Percentiles rank a stretch among this genome's conserved stretches.
Evolutionary conservation across 2,113 vertebrate species (phyloP).

Genomic region (Scophthalmus maximus): DNA sequence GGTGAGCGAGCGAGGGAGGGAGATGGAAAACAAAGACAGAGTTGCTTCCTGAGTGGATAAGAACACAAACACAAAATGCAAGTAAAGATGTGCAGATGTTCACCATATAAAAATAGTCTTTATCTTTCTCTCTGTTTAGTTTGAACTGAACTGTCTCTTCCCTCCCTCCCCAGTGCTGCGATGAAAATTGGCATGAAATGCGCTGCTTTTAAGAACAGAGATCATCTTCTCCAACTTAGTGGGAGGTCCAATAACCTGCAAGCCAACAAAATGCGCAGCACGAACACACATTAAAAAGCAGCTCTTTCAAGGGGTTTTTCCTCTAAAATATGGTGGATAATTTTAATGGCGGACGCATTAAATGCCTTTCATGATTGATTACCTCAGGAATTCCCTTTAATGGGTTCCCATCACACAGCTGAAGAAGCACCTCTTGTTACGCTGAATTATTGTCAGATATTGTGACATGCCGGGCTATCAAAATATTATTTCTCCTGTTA

Average conservation of each 20-base stretch:
- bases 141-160: slow-evolving; percentile 5
- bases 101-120: slow-evolving; percentile 1
- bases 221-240: slow-evolving; percentile 12
- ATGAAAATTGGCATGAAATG: slow-evolving; percentile 29
- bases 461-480: slow-evolving; percentile 52
- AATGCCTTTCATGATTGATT: slow-evolving; percentile 69
- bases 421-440: slow-evolving; percentile 51
- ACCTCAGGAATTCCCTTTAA: slow-evolving; percentile 57
- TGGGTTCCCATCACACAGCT: slow-evolving; percentile 41
- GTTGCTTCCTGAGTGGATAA: slow-evolving; percentile 20
- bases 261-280: slow-evolving; percentile 21
- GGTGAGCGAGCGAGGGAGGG: slow-evolving; percentile 46
- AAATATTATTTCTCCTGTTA: slow-evolving; percentile 62
- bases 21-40: slow-evolving; percentile 25
- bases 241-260: slow-evolving; percentile 6
- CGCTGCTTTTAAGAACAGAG: slow-evolving; percentile 3
- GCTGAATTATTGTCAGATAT: slow-evolving; percentile 57
- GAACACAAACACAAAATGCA: slow-evolving; percentile 34
- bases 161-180: not conserved
- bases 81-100: slow-evolving; percentile 8
- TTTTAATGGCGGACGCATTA: slow-evolving; percentile 50
- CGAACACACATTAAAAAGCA: slow-evolving; percentile 24
- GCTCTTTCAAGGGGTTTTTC: slow-evolving; percentile 21
- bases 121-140: not conserved
- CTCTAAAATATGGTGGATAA: slow-evolving; percentile 34